phyloP scores from a whole-genome alignment of 2,113 vertebrate genomes.

The Callorhinus ursinus region DNA sequence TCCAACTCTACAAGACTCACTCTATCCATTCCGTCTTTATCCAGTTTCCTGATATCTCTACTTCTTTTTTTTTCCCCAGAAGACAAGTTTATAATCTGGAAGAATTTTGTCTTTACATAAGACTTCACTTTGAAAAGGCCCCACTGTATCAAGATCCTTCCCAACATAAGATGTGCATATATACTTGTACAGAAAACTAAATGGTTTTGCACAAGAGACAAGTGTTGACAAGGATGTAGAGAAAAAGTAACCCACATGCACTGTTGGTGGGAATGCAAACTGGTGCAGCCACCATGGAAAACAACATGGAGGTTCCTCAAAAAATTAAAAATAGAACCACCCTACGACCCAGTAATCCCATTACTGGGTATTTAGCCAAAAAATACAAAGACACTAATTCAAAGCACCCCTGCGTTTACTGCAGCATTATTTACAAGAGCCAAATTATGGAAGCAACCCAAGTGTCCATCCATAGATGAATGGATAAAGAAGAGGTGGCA shows the following conservation, averaged over 20 bases:
- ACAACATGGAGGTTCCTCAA: neutral
- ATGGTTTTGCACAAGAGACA: neutral
- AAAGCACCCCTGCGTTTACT: neutral
- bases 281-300: neutral
- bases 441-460: neutral
- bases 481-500: neutral
- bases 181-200: neutral
- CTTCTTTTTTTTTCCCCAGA: neutral
- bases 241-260: neutral
- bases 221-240: neutral
- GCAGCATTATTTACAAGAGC: neutral
- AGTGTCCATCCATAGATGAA: neutral
- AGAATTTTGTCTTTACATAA: neutral
- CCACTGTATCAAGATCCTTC: neutral
- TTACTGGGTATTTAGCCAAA: neutral
- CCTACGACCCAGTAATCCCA: neutral
- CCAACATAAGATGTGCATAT: neutral
- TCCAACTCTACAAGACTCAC: neutral
- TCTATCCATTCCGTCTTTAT: neutral
- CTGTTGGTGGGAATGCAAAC: neutral
- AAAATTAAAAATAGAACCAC: neutral
- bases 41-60: neutral
- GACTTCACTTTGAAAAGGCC: neutral
- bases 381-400: neutral
- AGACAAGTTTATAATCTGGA: neutral